Base-by-base conservation (phyloP, 92 coral and sea anemone genomes). In the Epizoanthus rinbou region DNA sequence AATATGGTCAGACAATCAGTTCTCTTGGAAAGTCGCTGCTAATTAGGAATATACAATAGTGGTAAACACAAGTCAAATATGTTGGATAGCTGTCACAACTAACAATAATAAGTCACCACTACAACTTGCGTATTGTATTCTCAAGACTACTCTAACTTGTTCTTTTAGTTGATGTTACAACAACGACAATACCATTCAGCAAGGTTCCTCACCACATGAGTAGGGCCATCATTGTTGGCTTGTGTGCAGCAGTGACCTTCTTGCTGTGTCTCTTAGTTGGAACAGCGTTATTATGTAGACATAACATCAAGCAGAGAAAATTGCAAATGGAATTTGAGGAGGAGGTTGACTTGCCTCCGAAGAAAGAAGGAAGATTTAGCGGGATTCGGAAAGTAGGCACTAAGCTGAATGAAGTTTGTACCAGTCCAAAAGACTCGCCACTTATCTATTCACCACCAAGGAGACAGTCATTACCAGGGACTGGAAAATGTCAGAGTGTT, bases 261-360 rank as follows among this genome's bases (percentile, higher is more conserved):
- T 53, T 91, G 35, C 9, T 89, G 35, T 80, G 92, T 52, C 17
- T 89, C 18, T 60, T 72, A 24, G 85, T 89, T 41, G 98, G 95
- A 57, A 58, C 86, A 10, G 86, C 64, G 3, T 74, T 93, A 58
- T 81, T 93, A 45, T 82, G 86, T 8, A 90, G 89, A 69, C 86
- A 93, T 71, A 69, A 53, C 21, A 31, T 82, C 58, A 89, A 67
- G 39, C 98, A 93, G 67, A 84, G 87, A 57, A 93, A 84, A 80
- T 87, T 93, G 53, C 92, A 91, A 66, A 93, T 93, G 91, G 95
- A 89, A 66, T 93, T 93, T 89, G 93, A 93, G 39, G 94, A 88
- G 66, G 92, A 91, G 53, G 63, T 86, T 73, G 93, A 89, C 18
- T 84, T 88, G 79, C 7, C 16, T 4, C 10, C 60, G 13, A 37